These are phyloP conservation scores for Tychaedon coryphoeus DNA, from an alignment of 2,113 vertebrate genomes.

Conservation along the genomic window DNA sequence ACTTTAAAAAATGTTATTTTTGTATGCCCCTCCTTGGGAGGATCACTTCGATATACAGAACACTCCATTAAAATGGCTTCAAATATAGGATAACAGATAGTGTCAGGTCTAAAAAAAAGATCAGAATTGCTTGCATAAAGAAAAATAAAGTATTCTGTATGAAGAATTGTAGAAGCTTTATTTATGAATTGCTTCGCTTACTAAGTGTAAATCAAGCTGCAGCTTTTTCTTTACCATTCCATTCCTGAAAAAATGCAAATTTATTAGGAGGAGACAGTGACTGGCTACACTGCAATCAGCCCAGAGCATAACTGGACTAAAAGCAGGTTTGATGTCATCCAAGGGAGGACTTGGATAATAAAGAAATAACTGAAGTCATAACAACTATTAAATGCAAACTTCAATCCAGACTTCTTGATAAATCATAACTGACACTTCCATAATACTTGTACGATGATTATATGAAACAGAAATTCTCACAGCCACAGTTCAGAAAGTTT, in stretches of 20 bases:
- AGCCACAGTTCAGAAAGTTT: not conserved
- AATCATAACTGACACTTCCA: not conserved
- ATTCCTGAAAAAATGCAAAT: not conserved
- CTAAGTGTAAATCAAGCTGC: not conserved
- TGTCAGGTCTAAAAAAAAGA: not conserved
- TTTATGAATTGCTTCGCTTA: not conserved
- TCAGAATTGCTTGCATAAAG: not conserved
- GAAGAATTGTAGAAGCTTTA: not conserved
- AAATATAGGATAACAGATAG: not conserved
- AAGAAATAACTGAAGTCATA: not conserved
- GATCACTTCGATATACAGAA: not conserved
- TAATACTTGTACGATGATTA: not conserved
- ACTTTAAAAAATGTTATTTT: not conserved
- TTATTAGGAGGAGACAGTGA: not conserved
- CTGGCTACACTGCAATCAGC: not conserved
- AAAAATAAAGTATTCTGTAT: not conserved
- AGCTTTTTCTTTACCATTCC: not conserved
- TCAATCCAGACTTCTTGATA: not conserved
- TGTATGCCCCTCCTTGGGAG: rapidly evolving
- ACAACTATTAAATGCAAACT: not conserved
- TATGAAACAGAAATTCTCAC: not conserved
- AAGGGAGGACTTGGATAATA: not conserved
- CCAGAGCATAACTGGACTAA: not conserved
- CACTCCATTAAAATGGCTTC: not conserved
- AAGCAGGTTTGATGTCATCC: not conserved